A percentile compares a stretch with the other conserved stretches of the same genome.
Conservation (phyloP, 2,113 vertebrate genomes). For the Petrocephalus zakoni region DNA sequence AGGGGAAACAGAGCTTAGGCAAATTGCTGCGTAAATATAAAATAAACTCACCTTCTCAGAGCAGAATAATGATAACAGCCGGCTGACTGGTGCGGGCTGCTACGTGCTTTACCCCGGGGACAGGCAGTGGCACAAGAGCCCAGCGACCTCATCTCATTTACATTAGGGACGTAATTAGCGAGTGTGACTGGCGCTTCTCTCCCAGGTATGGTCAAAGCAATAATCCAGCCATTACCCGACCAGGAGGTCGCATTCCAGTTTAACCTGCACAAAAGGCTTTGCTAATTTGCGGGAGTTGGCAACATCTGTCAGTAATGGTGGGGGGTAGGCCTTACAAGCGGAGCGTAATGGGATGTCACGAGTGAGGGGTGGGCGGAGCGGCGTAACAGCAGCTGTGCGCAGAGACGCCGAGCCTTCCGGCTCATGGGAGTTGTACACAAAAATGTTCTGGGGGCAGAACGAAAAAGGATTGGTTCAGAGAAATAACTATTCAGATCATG, state of each 20-base stretch:
- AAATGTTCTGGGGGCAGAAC: too few species aligned
- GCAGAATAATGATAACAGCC: constrained; percentile 31
- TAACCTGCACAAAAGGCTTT: neutral
- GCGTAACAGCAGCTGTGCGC: neutral
- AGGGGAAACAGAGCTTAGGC: constrained; percentile 25
- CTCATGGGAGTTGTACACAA: too few species aligned
- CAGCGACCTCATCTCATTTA: constrained; percentile 32
- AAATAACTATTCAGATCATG: too few species aligned
- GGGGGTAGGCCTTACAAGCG: neutral
- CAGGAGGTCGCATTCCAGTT: neutral
- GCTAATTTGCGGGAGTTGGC: neutral
- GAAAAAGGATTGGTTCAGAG: too few species aligned
- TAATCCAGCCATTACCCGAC: neutral
- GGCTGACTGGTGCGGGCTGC: constrained; percentile 17
- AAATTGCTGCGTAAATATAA: constrained; percentile 41
- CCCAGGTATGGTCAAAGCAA: constrained; percentile 12
- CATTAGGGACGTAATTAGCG: constrained; percentile 18
- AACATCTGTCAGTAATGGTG: neutral
- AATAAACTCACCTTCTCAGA: constrained; percentile 41
- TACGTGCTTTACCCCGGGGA: constrained; percentile 4
- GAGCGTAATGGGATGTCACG: neutral
- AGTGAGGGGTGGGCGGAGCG: neutral
- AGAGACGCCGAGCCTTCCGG: neutral
- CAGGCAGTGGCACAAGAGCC: neutral
- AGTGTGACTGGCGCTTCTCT: neutral